phyloP scores from a whole-genome alignment of 2,797 vertebrate species.

The Tympanoctomys barrerae region DNA sequence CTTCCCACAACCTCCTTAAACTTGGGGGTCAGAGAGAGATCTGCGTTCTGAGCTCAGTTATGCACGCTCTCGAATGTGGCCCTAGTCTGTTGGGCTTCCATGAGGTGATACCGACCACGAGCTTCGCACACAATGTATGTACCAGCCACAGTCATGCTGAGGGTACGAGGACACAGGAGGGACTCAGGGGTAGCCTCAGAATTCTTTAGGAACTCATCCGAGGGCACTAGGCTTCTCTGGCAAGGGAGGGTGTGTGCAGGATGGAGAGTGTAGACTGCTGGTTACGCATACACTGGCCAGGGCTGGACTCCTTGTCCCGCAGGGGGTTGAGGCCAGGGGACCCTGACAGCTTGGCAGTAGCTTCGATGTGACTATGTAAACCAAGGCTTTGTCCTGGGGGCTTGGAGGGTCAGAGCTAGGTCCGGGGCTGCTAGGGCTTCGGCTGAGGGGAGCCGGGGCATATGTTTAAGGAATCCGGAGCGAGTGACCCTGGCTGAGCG shows the following conservation, averaged over 20 bases:
- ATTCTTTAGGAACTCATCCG: conserved; percentile 2
- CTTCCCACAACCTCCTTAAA: neutral
- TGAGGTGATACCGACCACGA: neutral
- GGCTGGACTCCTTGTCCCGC: neutral
- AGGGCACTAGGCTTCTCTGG: neutral
- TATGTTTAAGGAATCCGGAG: accelerated
- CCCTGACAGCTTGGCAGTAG: neutral
- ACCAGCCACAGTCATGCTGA: neutral
- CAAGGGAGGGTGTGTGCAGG: neutral
- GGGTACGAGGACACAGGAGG: neutral
- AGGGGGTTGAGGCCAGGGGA: neutral
- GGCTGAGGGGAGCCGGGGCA: neutral
- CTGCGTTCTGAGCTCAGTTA: neutral
- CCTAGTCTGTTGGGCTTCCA: conserved; percentile 8
- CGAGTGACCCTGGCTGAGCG: neutral
- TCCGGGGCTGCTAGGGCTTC: neutral
- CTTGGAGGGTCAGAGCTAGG: neutral
- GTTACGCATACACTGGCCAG: neutral
- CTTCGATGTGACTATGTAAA: neutral
- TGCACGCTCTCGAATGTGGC: neutral
- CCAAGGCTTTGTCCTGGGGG: neutral
- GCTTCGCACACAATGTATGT: neutral
- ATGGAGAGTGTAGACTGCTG: neutral
- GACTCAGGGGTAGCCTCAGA: neutral
- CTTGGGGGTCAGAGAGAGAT: neutral